phyloP scores from a whole-genome alignment of 2,888 invertebrate genomes.

The Aporophyla nigra region DNA sequence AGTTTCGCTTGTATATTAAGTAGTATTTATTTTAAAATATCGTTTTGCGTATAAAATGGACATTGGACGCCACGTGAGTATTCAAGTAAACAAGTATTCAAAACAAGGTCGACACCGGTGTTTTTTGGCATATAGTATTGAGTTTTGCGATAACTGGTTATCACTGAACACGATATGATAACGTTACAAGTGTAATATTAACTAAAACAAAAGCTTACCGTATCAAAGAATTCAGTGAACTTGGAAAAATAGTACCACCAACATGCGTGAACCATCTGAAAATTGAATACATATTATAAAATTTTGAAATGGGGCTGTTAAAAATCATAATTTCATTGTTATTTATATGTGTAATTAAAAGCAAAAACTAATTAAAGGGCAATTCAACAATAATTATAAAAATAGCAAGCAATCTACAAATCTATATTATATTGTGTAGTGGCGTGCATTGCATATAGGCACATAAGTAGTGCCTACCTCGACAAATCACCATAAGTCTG shows the following conservation, averaged over 20 bases:
- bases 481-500: too few species aligned
- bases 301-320: conserved; percentile 10
- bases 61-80: conserved; percentile 7
- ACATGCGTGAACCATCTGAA: conserved; percentile 97
- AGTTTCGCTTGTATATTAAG: background rate
- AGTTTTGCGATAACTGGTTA: conserved; percentile 39
- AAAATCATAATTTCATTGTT: conserved; percentile 14
- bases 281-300: conserved; percentile 65
- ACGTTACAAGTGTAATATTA: conserved; percentile 4
- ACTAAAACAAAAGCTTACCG: conserved; percentile 92
- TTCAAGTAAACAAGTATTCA: conserved; percentile 25
- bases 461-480: too few species aligned
- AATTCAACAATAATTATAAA: conserved; percentile 17
- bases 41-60: background rate
- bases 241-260: conserved; percentile 99
- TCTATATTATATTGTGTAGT: conserved; percentile 12
- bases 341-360: background rate
- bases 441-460: too few species aligned
- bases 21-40: background rate
- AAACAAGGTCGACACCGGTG: background rate
- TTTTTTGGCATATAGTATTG: conserved; percentile 32
- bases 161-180: conserved; percentile 29
- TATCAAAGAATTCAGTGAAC: conserved; percentile 98
- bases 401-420: conserved; percentile 34
- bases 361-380: conserved; percentile 8